These are phyloP conservation scores for Sminthurides aquaticus DNA, from an alignment of 2,888 invertebrate species.

Conservation along the genomic window DNA sequence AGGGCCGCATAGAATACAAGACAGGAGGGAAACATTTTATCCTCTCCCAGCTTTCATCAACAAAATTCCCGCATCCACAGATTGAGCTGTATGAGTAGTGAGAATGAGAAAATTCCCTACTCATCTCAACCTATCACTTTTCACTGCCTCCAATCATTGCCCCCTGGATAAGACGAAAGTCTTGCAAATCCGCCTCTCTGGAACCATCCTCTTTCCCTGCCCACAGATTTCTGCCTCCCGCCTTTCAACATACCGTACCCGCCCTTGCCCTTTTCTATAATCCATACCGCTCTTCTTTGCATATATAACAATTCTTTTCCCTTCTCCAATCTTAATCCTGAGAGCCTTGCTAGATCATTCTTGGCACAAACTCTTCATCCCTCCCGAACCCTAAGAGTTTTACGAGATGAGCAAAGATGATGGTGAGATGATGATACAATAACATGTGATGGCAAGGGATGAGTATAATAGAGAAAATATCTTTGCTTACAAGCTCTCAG, in stretches of 20 bases:
- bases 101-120: background rate
- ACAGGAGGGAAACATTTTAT: background rate
- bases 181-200: background rate
- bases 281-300: no score
- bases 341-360: background rate
- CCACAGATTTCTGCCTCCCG: background rate
- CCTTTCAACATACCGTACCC: no score
- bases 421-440: slow-evolving; percentile 42
- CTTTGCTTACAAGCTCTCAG: background rate
- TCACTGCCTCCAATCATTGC: background rate
- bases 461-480: background rate
- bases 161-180: background rate
- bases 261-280: no score
- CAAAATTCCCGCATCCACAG: background rate
- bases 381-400: background rate
- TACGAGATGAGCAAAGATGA: slow-evolving; percentile 17
- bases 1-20: no score
- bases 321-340: background rate
- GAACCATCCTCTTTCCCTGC: background rate
- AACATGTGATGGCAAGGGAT: slow-evolving; percentile 39
- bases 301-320: background rate
- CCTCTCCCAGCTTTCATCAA: background rate
- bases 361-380: background rate
- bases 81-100: background rate
- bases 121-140: background rate